Percentiles rank a stretch among this genome's conserved stretches.
These are phyloP conservation scores for Raja brachyura DNA, from an alignment of 2,113 vertebrate genomes.

Conservation along the genomic window DNA sequence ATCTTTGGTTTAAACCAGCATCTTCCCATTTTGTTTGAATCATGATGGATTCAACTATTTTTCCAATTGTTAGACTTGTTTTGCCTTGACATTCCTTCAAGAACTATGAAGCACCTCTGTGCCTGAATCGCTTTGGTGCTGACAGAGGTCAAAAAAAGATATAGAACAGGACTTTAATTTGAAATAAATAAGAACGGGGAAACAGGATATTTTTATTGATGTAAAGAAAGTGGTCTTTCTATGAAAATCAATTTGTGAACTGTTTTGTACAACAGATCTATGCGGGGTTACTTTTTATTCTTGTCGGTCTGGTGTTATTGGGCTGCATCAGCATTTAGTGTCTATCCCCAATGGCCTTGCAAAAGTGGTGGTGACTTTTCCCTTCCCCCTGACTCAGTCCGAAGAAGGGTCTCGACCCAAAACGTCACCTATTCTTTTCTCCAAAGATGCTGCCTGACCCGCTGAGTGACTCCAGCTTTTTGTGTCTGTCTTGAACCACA, in stretches of 20 bases:
- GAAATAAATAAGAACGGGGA: neutral
- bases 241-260: neutral
- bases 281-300: no score
- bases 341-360: no score
- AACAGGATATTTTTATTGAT: neutral
- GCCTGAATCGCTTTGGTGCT: neutral
- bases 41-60: neutral
- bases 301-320: no score
- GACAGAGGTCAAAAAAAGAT: neutral
- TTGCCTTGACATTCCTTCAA: neutral
- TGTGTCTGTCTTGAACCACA: no score
- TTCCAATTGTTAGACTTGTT: neutral
- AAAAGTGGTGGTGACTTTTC: no score
- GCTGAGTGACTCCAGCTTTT: no score
- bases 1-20: no score
- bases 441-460: no score
- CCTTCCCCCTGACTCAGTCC: no score
- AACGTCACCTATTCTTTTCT: no score
- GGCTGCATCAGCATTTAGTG: no score
- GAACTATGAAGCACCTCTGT: neutral
- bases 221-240: neutral
- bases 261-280: neutral
- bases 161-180: neutral
- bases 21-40: neutral
- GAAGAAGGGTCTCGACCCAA: no score